Evolutionary conservation across 2,888 invertebrate species (phyloP).

Genomic region (Zaprionus lineosus): DNA sequence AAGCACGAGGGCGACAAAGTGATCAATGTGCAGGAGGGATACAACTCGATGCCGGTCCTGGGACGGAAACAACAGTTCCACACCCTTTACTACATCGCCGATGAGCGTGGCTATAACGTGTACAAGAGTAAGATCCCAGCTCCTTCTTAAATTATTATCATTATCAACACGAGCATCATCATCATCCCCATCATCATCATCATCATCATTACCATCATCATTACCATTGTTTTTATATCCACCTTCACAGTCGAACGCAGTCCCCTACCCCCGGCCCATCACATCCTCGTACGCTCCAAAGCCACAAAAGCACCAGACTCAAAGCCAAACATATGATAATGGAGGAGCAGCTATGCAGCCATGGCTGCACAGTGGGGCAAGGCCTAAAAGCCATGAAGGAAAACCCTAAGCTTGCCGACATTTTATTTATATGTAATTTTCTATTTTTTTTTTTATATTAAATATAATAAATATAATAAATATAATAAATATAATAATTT

Average conservation of each 20-base stretch:
- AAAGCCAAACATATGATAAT: slow-evolving; percentile 29
- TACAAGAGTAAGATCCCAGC: slow-evolving; percentile 54
- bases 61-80: slow-evolving; percentile 47
- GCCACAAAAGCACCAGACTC: slow-evolving; percentile 29
- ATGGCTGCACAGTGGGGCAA: slow-evolving; percentile 47
- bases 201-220: not conserved
- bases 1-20: slow-evolving; percentile 54
- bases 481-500: not conserved
- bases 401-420: too few species aligned
- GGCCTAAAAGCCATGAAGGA: too few species aligned
- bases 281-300: slow-evolving; percentile 33
- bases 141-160: slow-evolving; percentile 13
- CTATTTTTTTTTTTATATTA: not conserved
- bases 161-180: slow-evolving; percentile 5
- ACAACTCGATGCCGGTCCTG: slow-evolving; percentile 67
- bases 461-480: not conserved
- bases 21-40: slow-evolving; percentile 75
- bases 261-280: slow-evolving; percentile 39
- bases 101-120: slow-evolving; percentile 70
- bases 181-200: slow-evolving; percentile 12
- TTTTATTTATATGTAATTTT: not conserved
- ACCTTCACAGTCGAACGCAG: slow-evolving; percentile 51
- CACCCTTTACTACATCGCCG: slow-evolving; percentile 74
- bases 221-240: not conserved
- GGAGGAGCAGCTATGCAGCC: not conserved